phyloP scores from a whole-genome alignment of 2,888 invertebrate genomes.

The Conchocele bisecta region DNA sequence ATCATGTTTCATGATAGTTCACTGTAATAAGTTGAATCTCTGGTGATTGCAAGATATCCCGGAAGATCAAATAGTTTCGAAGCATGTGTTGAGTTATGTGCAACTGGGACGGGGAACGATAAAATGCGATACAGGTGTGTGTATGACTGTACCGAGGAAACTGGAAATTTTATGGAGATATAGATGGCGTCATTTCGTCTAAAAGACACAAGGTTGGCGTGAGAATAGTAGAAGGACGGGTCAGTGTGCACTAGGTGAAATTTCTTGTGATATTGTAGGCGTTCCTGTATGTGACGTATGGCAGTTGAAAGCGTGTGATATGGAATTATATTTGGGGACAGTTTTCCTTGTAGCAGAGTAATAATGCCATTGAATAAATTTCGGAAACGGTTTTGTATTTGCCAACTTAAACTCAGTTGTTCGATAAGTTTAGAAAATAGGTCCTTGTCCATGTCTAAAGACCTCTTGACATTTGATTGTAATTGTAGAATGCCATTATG shows the following conservation, averaged over 20 bases:
- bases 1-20: neutral
- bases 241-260: constrained; percentile 2
- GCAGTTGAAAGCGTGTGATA: neutral
- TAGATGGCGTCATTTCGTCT: neutral
- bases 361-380: neutral
- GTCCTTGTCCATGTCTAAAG: too few species aligned
- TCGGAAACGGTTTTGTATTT: neutral
- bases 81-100: neutral
- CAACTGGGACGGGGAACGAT: neutral
- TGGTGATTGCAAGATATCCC: neutral
- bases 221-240: neutral
- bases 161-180: constrained; percentile 8
- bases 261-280: neutral
- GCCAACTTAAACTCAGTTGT: neutral
- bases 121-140: neutral
- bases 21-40: neutral
- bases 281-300: neutral
- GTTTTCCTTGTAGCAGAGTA: neutral
- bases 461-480: too few species aligned
- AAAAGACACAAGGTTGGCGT: constrained; percentile 7
- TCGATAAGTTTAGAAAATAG: too few species aligned
- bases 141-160: neutral
- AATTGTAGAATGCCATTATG: too few species aligned
- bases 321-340: neutral
- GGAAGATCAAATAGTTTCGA: neutral